Conservation (phyloP, 1,140 invertebrate genomes). For the Drosophila insularis region DNA sequence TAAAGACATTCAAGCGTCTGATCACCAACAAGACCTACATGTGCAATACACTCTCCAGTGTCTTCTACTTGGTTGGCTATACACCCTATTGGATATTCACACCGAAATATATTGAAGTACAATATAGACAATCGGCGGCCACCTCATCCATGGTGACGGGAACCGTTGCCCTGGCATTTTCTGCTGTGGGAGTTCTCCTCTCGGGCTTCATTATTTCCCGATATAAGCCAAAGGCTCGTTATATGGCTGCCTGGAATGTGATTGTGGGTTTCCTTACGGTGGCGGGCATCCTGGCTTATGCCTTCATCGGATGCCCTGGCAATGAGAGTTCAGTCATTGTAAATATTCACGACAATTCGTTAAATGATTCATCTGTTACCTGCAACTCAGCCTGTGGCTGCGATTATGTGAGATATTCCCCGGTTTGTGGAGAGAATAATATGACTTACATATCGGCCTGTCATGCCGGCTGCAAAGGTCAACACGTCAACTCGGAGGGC, state of each 20-base stretch:
- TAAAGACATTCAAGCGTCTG: conserved; percentile 86
- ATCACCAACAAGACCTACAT: conserved; percentile 87
- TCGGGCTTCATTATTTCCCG: conserved; percentile 88
- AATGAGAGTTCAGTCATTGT: conserved; percentile 80
- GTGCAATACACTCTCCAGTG: conserved; percentile 87
- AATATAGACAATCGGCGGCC: conserved; percentile 89
- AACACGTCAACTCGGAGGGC: conserved; percentile 70
- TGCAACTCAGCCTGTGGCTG: conserved; percentile 87
- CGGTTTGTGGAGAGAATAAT: conserved; percentile 86
- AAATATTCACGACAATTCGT: conserved; percentile 76
- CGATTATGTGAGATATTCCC: conserved; percentile 87
- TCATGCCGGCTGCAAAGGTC: conserved; percentile 86
- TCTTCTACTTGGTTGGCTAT: conserved; percentile 88
- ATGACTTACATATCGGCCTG: conserved; percentile 88
- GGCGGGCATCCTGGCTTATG: conserved; percentile 86
- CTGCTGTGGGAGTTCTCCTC: conserved; percentile 87
- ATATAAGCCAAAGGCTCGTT: conserved; percentile 87
- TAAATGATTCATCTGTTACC: conserved; percentile 79
- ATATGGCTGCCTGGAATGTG: conserved; percentile 89
- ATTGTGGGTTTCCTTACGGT: conserved; percentile 87
- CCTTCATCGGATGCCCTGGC: conserved; percentile 87
- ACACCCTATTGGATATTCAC: conserved; percentile 90
- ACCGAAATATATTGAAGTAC: conserved; percentile 90
- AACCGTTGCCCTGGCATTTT: conserved; percentile 88
- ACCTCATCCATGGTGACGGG: conserved; percentile 86